Evolutionary conservation across 2,797 vertebrate species (phyloP), one percentile per base, ranked within the genome.

Genomic region (Notolabrus celidotus): DNA sequence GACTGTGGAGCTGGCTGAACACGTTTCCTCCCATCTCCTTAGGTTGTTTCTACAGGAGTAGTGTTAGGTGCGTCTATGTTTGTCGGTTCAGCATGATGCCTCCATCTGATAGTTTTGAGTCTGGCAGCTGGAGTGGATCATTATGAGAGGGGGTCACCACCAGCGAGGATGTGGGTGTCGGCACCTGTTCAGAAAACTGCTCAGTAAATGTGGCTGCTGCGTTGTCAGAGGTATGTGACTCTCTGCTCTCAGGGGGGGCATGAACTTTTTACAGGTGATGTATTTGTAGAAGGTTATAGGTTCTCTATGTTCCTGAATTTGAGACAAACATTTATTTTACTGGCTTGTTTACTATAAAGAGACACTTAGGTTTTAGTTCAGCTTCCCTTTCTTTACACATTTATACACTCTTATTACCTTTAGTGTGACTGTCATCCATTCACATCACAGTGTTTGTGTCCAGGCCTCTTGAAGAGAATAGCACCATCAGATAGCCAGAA

Each of bases 191-290:
- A 92, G 94, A 77, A 96, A 97, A 92, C 93, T 97, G 87, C 91
- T 96, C 92, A 80, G 93, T 82, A 94, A 94, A 92, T 96, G 96
- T 90, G 94, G 93, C 83, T 97, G 96, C 93, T 96, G 96, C 90
- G 93, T 92, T 88, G 87, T 86, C 88, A 90, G 92, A 96, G 96
- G 96, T 97, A 94, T 66, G 95, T 12, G 52, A 43, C 88, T 83
- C 16, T 67, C 23, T 2, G 39, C 47, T 72, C 52, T 27, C n/a
- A 19, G 23, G 5, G 15, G 16, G 23, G 38, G 3, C 14, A 9
- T 20, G 1, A 38, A 27, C 55, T 58, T 55, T 62, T 11, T 10
- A 58, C 6, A 33, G 25, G 34, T 53, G 7, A 25, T 31, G 11
- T 29, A 14, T 46, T 31, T 16, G 3, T 8, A 34, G 7, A 12